Conservation (phyloP, 1,140 invertebrate genomes). For the Venturia canescens region DNA sequence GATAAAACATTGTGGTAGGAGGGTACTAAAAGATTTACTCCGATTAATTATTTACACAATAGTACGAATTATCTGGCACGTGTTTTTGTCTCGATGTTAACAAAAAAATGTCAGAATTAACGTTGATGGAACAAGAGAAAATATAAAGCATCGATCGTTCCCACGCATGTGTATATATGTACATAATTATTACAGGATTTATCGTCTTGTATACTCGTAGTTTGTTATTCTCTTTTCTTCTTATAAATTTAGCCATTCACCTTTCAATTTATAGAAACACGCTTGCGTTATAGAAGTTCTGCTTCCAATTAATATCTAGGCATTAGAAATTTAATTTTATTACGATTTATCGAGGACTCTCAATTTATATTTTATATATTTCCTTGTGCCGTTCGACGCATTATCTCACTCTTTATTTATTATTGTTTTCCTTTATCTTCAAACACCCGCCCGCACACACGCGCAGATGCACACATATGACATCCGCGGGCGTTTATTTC, state of each 20-base stretch:
- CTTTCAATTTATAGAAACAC: conserved; percentile 24
- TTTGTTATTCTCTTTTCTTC: neutral
- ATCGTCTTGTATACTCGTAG: neutral
- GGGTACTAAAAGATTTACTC: conserved; percentile 45
- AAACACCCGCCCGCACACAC: neutral
- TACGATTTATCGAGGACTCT: conserved; percentile 32
- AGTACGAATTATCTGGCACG: conserved; percentile 61
- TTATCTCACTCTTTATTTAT: neutral
- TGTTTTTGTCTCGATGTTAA: conserved; percentile 45
- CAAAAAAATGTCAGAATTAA: conserved; percentile 55
- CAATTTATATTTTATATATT: conserved; percentile 11
- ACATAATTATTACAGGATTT: conserved; percentile 54
- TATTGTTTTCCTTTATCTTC: neutral
- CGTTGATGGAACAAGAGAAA: conserved; percentile 61
- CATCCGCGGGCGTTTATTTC: neutral
- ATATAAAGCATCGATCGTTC: conserved; percentile 61
- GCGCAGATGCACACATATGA: neutral
- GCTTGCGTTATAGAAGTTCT: conserved; percentile 21
- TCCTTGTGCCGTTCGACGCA: conserved; percentile 29
- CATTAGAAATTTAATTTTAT: conserved; percentile 29
- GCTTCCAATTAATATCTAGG: conserved; percentile 31
- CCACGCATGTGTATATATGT: conserved; percentile 58
- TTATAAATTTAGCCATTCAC: conserved; percentile 5
- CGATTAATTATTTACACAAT: conserved; percentile 61
- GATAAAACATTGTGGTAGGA: neutral